Evolutionary conservation across 2,888 invertebrate genomes (phyloP), one percentile per base, ranked within the genome.

Genomic region (Lacanobia wlatinum): DNA sequence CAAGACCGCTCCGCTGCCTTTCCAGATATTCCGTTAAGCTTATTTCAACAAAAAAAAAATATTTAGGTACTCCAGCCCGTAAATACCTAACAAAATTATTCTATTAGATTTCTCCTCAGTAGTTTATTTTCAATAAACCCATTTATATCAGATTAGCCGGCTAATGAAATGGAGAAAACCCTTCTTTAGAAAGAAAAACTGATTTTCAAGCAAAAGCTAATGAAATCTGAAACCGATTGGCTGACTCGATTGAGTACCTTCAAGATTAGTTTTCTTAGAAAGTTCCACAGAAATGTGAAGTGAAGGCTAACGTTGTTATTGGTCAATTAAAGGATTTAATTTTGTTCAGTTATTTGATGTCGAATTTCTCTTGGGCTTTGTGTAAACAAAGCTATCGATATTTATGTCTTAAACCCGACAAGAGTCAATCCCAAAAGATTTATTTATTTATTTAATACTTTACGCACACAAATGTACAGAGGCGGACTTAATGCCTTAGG

Each of bases 191-290:
- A 34, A 60, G 23, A n/a, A 74, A 61, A 56, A 23, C 40, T 2
- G 50, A 70, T 60, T 75, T 61, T 75, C 50, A 12, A 77, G 43
- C 53, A 34, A 61, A 69, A 43, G 18, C 12, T 56, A 75, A 75
- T 77, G 61, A 70, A 77, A 75, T 75, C 70, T 38, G 50, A 77
- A 56, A 56, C 50, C 56, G 14, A 61, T 70, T 56, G 50, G 34
- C 9, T 18, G 2, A 63, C 1, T 38, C 56, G 14, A 61, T 61
- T 34, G 56, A 70, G 61, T 28, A 48, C 46, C 50, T 55, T 56
- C 60, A 23, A 77, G 60, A 75, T 78, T 70, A 56, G 60, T 70
- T 77, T 56, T 78, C 74, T 46, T 5, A 40, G 21, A 46, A 46
- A n/a, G 1, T 34, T 50, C 18, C 48, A 43, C 23, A 34, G 40